A percentile compares a stretch with the other conserved stretches of the same genome.
Conservation (phyloP, 1,140 invertebrate species). For the Chlorops oryzae region DNA sequence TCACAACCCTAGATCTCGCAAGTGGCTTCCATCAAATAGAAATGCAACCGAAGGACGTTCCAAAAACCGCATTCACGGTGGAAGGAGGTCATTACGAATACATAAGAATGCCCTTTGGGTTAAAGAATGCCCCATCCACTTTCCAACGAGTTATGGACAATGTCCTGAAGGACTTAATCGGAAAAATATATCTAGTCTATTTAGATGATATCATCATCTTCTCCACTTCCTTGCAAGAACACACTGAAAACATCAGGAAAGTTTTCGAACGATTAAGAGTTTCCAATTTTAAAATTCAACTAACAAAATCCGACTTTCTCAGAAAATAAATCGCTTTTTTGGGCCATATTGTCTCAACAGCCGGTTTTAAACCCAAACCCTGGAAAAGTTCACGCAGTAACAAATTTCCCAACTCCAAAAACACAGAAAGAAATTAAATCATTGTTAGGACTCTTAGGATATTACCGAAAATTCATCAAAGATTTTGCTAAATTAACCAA, state of each 20-base stretch:
- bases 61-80: constrained; percentile 44
- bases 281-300: constrained; percentile 27
- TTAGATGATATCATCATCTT: constrained; percentile 21
- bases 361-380: constrained; percentile 23
- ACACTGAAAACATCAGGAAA: constrained; percentile 12
- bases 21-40: constrained; percentile 51
- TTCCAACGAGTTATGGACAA: constrained; percentile 49
- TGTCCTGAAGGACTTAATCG: constrained; percentile 18
- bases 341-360: constrained; percentile 23
- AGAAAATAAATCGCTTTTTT: constrained; percentile 22
- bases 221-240: constrained; percentile 6
- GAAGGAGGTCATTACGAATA: constrained; percentile 36
- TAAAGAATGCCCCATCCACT: constrained; percentile 45
- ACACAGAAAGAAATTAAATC: constrained; percentile 22
- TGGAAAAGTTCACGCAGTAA: constrained; percentile 20
- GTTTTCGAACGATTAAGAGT: constrained; percentile 22
- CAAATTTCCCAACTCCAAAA: constrained; percentile 25
- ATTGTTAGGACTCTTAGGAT: constrained; percentile 31
- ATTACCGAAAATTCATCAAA: constrained; percentile 28
- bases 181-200: constrained; percentile 16
- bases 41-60: constrained; percentile 30
- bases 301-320: constrained; percentile 25
- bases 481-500: constrained; percentile 23
- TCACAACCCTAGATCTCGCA: constrained; percentile 48
- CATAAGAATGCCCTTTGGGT: constrained; percentile 40